phyloP scores from a whole-genome alignment of 2,888 invertebrate species.

The Patella depressa region DNA sequence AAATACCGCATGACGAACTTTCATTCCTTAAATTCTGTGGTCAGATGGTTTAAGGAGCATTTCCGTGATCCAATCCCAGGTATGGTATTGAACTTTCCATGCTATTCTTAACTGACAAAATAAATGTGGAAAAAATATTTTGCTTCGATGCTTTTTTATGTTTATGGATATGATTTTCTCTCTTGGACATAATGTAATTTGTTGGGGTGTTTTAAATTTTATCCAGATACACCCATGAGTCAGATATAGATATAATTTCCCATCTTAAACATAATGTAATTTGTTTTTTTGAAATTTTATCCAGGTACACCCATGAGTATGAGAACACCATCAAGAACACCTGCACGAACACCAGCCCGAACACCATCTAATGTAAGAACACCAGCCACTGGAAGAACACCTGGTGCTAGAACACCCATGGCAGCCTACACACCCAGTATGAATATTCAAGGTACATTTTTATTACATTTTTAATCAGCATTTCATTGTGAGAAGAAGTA shows the following conservation, averaged over 20 bases:
- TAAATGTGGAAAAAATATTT: neutral
- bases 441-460: neutral
- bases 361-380: slow-evolving; percentile 16
- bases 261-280: no score
- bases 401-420: slow-evolving; percentile 5
- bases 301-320: slow-evolving; percentile 51
- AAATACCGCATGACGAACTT: slow-evolving; percentile 87
- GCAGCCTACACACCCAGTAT: slow-evolving; percentile 4
- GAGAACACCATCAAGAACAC: slow-evolving; percentile 46
- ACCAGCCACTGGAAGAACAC: neutral
- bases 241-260: neutral
- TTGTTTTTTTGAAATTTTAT: neutral
- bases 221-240: slow-evolving; percentile 50
- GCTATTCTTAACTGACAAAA: neutral
- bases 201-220: neutral
- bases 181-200: no score
- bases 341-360: slow-evolving; percentile 49
- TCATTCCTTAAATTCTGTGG: slow-evolving; percentile 82
- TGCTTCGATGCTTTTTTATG: no score
- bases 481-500: neutral
- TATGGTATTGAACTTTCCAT: slow-evolving; percentile 17
- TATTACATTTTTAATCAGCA: neutral
- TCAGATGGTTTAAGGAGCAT: slow-evolving; percentile 99
- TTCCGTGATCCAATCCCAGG: slow-evolving; percentile 84
- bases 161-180: neutral